These are phyloP conservation scores for Drosophila orena DNA, from an alignment of 1,140 invertebrate genomes.

Conservation along the genomic window DNA sequence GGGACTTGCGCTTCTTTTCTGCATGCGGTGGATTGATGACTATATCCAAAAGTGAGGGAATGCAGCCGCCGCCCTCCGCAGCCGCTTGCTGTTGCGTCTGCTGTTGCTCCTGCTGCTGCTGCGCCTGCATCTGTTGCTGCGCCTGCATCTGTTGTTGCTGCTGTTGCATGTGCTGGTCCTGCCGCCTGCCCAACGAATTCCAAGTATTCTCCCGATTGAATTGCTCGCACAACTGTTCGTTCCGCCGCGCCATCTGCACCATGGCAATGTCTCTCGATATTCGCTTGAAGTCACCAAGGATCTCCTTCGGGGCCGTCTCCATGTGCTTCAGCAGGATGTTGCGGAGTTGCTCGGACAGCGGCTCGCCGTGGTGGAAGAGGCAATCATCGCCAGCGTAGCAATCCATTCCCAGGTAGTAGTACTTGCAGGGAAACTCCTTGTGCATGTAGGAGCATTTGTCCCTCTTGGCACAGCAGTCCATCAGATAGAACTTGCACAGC, in stretches of 20 bases:
- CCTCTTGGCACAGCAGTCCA: constrained; percentile 97
- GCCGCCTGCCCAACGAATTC: constrained; percentile 47
- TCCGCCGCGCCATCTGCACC: constrained; percentile 89
- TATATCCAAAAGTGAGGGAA: constrained; percentile 81
- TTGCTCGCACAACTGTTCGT: constrained; percentile 88
- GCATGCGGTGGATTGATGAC: constrained; percentile 80
- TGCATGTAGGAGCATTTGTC: constrained; percentile 99
- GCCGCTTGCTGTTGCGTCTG: constrained; percentile 12
- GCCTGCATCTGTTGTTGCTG: constrained; percentile 18
- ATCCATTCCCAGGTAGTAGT: constrained; percentile 95
- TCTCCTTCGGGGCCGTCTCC: constrained; percentile 95
- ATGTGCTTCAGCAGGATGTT: constrained; percentile 92
- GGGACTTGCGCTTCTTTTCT: constrained; percentile 87
- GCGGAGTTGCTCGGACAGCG: constrained; percentile 90
- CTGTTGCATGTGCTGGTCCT: constrained; percentile 40
- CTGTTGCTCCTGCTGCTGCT: constrained; percentile 9
- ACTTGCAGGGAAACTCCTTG: constrained; percentile 98
- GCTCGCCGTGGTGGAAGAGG: constrained; percentile 96
- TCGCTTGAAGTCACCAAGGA: constrained; percentile 93
- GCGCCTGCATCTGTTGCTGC: constrained; percentile 26
- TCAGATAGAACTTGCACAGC: constrained; percentile 98
- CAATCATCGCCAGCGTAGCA: constrained; percentile 93
- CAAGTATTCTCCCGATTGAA: constrained; percentile 75
- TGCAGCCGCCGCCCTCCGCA: constrained; percentile 25
- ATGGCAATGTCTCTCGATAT: constrained; percentile 91